Evolutionary conservation across 1,140 invertebrate species (phyloP), one percentile per base, ranked within the genome.

Genomic region (Asbolus verrucosus): DNA sequence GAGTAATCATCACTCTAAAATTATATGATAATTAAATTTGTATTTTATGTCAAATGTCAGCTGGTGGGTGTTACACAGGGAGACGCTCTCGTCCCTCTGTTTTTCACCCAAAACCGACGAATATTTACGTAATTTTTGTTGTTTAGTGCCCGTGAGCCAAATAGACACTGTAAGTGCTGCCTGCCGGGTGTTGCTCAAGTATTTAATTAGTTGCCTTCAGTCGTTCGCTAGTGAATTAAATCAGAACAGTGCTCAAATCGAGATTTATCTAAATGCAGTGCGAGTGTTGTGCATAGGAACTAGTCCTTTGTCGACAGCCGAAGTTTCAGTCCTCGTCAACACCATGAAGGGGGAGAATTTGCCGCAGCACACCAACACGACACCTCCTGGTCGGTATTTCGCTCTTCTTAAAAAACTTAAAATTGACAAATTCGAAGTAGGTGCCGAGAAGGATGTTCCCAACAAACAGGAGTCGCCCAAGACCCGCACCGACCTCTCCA

Each of bases 341-440:
- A 84, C 87, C 11, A 86, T 92, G 84, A 90, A 90, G 76, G 87
- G 87, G 73, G 86, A 89, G 31, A 89, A 88, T 78, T 77, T 88
- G 71, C 90, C 90, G 13, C 81, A 85, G 13, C 82, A 83, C 63
- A 81, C 87, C 19, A 86, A 85, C 79, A 83, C 83, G 24, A 81
- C 85, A 61, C 78, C 83, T 50, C 78, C 81, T 78, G 84, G 84
- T 85, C 77, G 73, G 71, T 72, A n/a, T n/a, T n/a, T n/a, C n/a
- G n/a, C n/a, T n/a, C n/a, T n/a, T n/a, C n/a, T n/a, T n/a, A n/a
- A n/a, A n/a, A n/a, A n/a, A n/a, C n/a, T n/a, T n/a, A n/a, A n/a
- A n/a, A n/a, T 59, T 67, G 30, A 54, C 61, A 24, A 21, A 38
- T 41, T 73, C 33, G 33, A 54, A 65, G 63, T 76, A 75, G 80